These are phyloP conservation scores for Gymnothorax javanicus DNA, from an alignment of 2,797 vertebrate genomes.

Conservation along the genomic window DNA sequence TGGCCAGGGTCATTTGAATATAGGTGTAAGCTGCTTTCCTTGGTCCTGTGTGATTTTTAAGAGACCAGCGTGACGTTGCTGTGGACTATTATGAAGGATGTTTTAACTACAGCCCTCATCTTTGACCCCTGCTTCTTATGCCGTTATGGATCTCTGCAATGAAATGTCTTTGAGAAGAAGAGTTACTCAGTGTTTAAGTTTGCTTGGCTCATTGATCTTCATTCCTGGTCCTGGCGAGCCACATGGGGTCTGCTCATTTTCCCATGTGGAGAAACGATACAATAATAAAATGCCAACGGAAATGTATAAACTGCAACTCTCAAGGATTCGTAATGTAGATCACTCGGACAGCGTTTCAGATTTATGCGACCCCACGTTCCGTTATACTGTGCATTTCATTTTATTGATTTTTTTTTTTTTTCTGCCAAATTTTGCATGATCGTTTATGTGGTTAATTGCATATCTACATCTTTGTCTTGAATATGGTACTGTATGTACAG, in stretches of 20 bases:
- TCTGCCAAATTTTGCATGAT: slow-evolving; percentile 15
- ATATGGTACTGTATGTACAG: background rate
- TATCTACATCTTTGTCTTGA: slow-evolving; percentile 3
- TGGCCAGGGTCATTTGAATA: background rate
- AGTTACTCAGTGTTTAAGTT: background rate
- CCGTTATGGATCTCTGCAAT: background rate
- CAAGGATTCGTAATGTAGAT: too few relatives aligned
- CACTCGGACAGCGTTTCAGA: background rate
- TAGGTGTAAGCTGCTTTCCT: background rate
- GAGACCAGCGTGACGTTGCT: background rate
- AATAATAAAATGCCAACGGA: too few relatives aligned
- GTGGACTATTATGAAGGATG: background rate
- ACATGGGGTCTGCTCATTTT: too few relatives aligned
- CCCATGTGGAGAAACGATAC: too few relatives aligned
- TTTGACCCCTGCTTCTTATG: background rate
- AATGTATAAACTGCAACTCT: too few relatives aligned
- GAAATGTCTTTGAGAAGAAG: background rate
- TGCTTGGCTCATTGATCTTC: background rate
- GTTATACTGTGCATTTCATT: background rate
- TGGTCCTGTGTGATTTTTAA: background rate
- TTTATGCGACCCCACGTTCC: background rate
- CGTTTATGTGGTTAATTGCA: background rate
- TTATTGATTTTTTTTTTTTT: background rate
- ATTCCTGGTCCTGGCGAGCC: too few relatives aligned
- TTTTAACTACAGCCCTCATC: background rate